Percentiles rank a stretch among this genome's conserved stretches.
phyloP scores from a whole-genome alignment of 1,140 invertebrate species.

The Aethina tumida region DNA sequence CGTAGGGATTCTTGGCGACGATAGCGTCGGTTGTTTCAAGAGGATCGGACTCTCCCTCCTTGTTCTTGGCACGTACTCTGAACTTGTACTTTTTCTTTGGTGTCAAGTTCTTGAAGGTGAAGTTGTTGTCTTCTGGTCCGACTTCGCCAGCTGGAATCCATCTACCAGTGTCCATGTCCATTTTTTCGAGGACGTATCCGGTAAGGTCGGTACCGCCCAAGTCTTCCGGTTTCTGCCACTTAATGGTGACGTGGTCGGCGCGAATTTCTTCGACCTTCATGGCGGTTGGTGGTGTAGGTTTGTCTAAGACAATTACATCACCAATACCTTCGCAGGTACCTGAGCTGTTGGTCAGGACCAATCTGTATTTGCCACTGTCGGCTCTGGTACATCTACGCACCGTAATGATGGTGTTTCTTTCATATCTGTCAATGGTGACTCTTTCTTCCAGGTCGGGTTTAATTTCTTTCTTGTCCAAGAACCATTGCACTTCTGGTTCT shows the following conservation, averaged over 20 bases:
- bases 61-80: slow-evolving; percentile 95
- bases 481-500: slow-evolving; percentile 83
- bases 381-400: slow-evolving; percentile 73
- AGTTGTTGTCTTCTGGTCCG: slow-evolving; percentile 68
- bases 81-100: slow-evolving; percentile 98
- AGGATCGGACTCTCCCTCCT: slow-evolving; percentile 95
- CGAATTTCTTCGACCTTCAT: slow-evolving; percentile 79
- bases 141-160: slow-evolving; percentile 89
- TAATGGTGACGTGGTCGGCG: slow-evolving; percentile 83
- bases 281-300: slow-evolving; percentile 74
- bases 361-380: slow-evolving; percentile 86
- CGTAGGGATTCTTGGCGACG: slow-evolving; percentile 92
- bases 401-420: slow-evolving; percentile 82
- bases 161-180: slow-evolving; percentile 84
- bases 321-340: slow-evolving; percentile 72
- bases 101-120: slow-evolving; percentile 85
- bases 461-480: slow-evolving; percentile 59
- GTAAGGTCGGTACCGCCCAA: slow-evolving; percentile 87
- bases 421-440: slow-evolving; percentile 81
- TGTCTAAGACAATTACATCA: slow-evolving; percentile 86
- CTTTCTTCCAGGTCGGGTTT: slow-evolving; percentile 53
- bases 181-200: slow-evolving; percentile 95
- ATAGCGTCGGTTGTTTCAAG: slow-evolving; percentile 83
- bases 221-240: slow-evolving; percentile 92
- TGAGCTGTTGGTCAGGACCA: slow-evolving; percentile 73